Conservation (phyloP, 1,140 invertebrate genomes). For the Meloidogyne exigua region DNA sequence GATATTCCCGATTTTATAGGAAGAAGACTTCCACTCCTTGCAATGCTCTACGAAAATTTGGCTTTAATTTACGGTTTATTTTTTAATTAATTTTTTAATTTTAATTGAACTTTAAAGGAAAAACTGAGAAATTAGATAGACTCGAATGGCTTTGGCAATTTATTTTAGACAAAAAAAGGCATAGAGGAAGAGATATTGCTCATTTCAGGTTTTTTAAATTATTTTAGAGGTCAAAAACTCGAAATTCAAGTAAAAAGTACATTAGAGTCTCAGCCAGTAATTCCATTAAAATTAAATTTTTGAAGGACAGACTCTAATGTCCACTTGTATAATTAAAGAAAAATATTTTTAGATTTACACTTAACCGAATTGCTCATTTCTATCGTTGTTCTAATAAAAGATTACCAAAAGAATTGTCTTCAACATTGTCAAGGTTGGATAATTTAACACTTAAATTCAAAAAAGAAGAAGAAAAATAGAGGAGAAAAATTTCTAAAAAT, state of each 20-base stretch:
- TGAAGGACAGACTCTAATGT: too few relatives aligned
- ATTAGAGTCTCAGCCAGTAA: too few relatives aligned
- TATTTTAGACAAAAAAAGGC: conserved; percentile 11
- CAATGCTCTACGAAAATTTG: conserved; percentile 9
- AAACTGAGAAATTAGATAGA: conserved; percentile 6
- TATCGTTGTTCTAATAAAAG: conserved; percentile 11
- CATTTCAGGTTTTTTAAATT: neutral
- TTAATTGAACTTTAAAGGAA: neutral
- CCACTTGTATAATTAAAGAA: too few relatives aligned
- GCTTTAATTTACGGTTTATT: conserved; percentile 21
- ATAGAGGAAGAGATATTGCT: conserved; percentile 6
- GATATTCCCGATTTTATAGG: conserved; percentile 12
- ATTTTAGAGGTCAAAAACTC: neutral
- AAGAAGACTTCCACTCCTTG: conserved; percentile 2
- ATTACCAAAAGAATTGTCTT: neutral
- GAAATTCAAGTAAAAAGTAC: neutral
- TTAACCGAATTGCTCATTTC: conserved; percentile 14
- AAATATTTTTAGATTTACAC: neutral
- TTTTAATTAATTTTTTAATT: neutral
- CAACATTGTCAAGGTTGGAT: neutral
- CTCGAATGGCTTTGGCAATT: conserved; percentile 9
- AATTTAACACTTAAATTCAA: neutral
- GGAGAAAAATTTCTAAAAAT: neutral
- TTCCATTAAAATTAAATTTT: too few relatives aligned
- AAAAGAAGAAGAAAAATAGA: neutral